Base-by-base conservation (phyloP, 2,888 invertebrate species). In the Willowsia nigromaculata region DNA sequence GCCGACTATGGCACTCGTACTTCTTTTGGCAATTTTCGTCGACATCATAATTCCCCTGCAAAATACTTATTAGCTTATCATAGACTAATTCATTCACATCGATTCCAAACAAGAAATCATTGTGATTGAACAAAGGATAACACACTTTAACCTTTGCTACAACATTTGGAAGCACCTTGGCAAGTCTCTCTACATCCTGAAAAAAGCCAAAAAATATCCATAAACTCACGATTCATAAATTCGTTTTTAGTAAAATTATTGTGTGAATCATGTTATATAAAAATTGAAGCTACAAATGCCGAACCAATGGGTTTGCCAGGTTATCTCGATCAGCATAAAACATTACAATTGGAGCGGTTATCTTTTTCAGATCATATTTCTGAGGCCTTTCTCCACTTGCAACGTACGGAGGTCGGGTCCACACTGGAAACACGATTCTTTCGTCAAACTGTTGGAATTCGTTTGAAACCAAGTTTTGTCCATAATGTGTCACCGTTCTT, bases 91-190 rank as follows among this genome's bases (percentile, higher is more conserved):
- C 80, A 22, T 85, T 85, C 13, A 90, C 90, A 59, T 90, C 84
- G n/a, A 90, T 47, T 13, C 90, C 90, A 43, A 88, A 90, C 6
- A 90, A 74, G 43, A 89, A 90, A 50, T 90, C 90, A 53, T 87
- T 68, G 33, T 90, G 89, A 43, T 90, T 90, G 85, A 90, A 90
- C 0, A 62, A 81, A 30, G 50, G 43, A 37, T 84, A 89, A 13
- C 82, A 85, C 1, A 90, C 85, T 71, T 37, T 50, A 25, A 86
- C 59, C 5, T 78, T 80, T 9, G 65, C 43, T 25, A 43, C 50
- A 0, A 90, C 85, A 62, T 90, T 90, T 22, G 83, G 82, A 2
- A 90, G 56, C 22, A 83, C 56, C 0, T 37, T 15, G n/a, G 68
- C 76, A 9, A 89, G 62, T 30, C 76, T 43, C 0, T 88, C 90